phyloP scores from a whole-genome alignment of 2,113 vertebrate species.

The Trematomus loennbergii region DNA sequence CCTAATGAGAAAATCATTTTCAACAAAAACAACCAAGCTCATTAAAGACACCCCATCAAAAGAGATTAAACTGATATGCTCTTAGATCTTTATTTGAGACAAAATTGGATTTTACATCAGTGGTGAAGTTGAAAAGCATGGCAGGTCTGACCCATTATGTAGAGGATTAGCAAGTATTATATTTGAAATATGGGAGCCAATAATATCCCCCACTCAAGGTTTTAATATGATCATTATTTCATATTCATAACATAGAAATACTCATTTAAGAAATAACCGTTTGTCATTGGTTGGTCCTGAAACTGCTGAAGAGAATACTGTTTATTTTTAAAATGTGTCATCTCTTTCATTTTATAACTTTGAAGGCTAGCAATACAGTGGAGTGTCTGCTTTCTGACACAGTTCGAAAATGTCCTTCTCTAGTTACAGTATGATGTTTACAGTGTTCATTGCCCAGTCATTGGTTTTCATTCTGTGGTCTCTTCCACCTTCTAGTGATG shows the following conservation, averaged over 20 bases:
- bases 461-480: slow-evolving; percentile 10
- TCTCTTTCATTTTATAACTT: too few species aligned
- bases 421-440: too few species aligned
- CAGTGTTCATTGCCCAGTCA: neutral
- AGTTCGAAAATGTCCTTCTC: too few species aligned
- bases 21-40: slow-evolving; percentile 8
- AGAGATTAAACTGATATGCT: slow-evolving; percentile 40
- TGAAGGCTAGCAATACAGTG: too few species aligned
- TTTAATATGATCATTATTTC: slow-evolving; percentile 7
- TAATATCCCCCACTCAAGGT: slow-evolving; percentile 16
- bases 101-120: slow-evolving; percentile 40
- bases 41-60: slow-evolving; percentile 34
- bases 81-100: slow-evolving; percentile 35
- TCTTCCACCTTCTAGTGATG: slow-evolving; percentile 45
- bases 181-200: slow-evolving; percentile 4
- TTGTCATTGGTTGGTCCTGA: neutral
- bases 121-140: slow-evolving; percentile 33
- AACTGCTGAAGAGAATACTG: neutral
- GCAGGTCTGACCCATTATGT: neutral
- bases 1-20: neutral
- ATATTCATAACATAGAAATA: neutral
- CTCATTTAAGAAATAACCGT: neutral
- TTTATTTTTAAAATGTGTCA: too few species aligned
- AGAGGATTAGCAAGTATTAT: too few species aligned
- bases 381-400: too few species aligned